Evolutionary conservation across 2,113 vertebrate species (phyloP).

Genomic region (Hyaena hyaena): DNA sequence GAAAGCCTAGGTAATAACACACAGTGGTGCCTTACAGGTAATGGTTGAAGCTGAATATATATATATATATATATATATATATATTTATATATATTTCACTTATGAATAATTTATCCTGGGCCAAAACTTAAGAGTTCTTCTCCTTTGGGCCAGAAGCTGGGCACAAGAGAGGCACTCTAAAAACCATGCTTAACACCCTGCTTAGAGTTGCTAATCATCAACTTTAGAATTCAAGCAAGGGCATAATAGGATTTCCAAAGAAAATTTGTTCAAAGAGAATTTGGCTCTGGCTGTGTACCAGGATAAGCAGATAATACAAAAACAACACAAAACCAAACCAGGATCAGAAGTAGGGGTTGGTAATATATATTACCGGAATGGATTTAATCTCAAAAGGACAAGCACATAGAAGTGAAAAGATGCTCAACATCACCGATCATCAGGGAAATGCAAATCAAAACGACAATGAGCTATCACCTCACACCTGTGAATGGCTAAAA

Average conservation of each 20-base stretch:
- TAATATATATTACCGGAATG: background rate
- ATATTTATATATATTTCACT: too few species aligned
- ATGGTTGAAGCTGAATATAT: background rate
- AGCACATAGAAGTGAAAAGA: background rate
- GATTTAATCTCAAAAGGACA: background rate
- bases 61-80: accelerated
- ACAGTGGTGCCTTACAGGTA: background rate
- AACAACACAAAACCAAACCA: background rate
- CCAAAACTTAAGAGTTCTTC: background rate
- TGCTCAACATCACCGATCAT: background rate
- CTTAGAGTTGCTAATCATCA: background rate
- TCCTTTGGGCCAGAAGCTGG: background rate
- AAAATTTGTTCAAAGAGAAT: background rate
- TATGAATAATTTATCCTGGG: background rate
- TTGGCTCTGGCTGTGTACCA: background rate
- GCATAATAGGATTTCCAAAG: background rate
- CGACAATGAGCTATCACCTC: background rate
- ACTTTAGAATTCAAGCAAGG: background rate
- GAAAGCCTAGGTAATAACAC: background rate
- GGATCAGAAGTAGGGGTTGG: background rate
- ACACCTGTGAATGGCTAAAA: background rate
- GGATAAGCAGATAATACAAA: background rate
- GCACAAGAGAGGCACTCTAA: background rate
- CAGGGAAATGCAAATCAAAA: background rate
- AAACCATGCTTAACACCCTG: background rate